Base-by-base conservation (phyloP, 92 coral and sea anemone species). In the Porites evermanni region DNA sequence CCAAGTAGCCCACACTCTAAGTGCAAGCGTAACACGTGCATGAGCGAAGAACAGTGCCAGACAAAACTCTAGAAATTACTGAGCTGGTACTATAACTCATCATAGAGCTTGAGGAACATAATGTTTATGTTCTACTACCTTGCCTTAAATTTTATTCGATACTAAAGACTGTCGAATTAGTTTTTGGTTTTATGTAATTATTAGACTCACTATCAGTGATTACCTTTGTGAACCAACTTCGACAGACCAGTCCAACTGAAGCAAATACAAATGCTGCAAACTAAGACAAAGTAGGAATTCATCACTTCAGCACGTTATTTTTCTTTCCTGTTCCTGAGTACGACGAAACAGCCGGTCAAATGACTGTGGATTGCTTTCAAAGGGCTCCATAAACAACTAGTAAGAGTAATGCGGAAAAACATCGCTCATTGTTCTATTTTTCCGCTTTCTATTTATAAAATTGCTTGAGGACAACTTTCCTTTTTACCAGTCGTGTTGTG, bases 381-480 rank as follows among this genome's bases (percentile, higher is more conserved):
- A 74, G 11, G 53, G 21, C 23, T 20, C 38, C 24, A 2, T 54
- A 74, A 0, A 32, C 63, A 74, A 56, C n/a, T 50, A 29, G 64
- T 38, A 8, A 50, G 60, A 51, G 83, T 14, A 47, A 79, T 19
- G 26, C 85, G 85, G 85, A 81, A 81, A 81, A 81, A 70, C 67
- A 24, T 16, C 5, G n/a, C 29, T 67, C 59, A 23, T 81, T 81
- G 85, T 81, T 58, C 8, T 54, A 20, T 4, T 80, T 81, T 81
- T 56, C 85, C 77, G 68, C 58, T 70, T 81, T 56, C 29, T 17
- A 12, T 50, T 6, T 17, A 19, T 47, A 47, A 72, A 6, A 18
- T 10, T 10, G 60, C 12, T 11, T 10, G 61, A 14, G 2, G 44
- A 32, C 44, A 32, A 32, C 44, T 32, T 32, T 32, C 44, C 44